These are phyloP conservation scores for Epinotia brunnichana DNA, from an alignment of 2,888 invertebrate genomes.

Conservation along the genomic window DNA sequence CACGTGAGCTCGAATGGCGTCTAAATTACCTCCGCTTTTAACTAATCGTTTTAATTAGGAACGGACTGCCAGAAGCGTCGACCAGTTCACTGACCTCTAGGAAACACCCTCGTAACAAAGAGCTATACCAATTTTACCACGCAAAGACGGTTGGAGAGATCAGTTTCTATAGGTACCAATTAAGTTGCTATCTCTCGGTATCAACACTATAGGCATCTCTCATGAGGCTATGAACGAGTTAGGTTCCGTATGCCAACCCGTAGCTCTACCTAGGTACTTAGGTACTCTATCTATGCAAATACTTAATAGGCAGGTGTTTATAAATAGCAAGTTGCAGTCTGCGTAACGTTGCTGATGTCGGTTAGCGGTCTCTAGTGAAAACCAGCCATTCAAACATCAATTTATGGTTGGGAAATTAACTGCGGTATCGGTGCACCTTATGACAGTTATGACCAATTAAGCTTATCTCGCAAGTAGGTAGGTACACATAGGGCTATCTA, in stretches of 20 bases:
- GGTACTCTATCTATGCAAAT: slow-evolving; percentile 12
- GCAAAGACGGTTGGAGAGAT: neutral
- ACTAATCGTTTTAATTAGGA: slow-evolving; percentile 20
- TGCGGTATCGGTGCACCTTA: too few species aligned
- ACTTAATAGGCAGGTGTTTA: neutral
- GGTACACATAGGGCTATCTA: neutral
- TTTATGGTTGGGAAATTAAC: neutral
- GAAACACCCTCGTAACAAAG: slow-evolving; percentile 47
- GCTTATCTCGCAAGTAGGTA: neutral
- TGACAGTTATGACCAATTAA: neutral
- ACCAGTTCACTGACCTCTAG: slow-evolving; percentile 60
- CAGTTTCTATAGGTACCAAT: slow-evolving; percentile 2
- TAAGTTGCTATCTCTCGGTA: neutral
- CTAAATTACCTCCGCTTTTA: slow-evolving; percentile 32
- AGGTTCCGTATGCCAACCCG: slow-evolving; percentile 10
- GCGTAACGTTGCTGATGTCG: neutral
- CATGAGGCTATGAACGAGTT: neutral
- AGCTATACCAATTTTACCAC: slow-evolving; percentile 7
- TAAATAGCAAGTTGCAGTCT: slow-evolving; percentile 23
- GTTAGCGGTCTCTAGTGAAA: neutral
- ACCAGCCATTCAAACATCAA: too few species aligned
- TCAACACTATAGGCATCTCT: slow-evolving; percentile 5
- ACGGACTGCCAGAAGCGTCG: slow-evolving; percentile 9
- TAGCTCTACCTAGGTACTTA: slow-evolving; percentile 13
- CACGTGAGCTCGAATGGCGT: slow-evolving; percentile 17